Conservation (phyloP, 2,113 vertebrate genomes). For the Blennius ocellaris region DNA sequence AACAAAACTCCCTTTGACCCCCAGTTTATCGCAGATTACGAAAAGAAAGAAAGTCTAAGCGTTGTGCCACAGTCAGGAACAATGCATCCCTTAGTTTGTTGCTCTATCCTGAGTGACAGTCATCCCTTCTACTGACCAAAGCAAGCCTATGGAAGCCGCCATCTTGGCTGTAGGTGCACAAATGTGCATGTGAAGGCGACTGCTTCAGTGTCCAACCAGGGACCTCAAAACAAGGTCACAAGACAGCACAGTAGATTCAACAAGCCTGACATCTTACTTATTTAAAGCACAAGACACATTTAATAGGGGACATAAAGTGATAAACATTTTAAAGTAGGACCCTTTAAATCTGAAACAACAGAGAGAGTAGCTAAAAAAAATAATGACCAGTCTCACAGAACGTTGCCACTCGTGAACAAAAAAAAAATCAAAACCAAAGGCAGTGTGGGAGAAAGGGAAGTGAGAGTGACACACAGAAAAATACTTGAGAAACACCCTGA, state of each 20-base stretch:
- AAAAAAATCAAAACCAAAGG: conserved; percentile 10
- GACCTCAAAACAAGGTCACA: conserved; percentile 39
- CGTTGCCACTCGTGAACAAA: background rate
- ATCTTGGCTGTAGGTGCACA: conserved; percentile 47
- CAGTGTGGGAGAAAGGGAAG: conserved; percentile 36
- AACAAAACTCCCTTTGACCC: background rate
- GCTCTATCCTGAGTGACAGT: conserved; percentile 54
- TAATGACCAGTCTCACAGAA: background rate
- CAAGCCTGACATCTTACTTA: conserved; percentile 28
- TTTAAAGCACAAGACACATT: conserved; percentile 11
- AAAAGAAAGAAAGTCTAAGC: conserved; percentile 5
- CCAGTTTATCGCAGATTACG: conserved; percentile 29
- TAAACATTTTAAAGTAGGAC: conserved; percentile 5
- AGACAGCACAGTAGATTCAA: conserved; percentile 41
- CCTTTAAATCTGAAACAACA: background rate
- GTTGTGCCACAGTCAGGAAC: conserved; percentile 34
- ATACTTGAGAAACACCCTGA: conserved; percentile 18
- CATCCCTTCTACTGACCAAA: conserved; percentile 37
- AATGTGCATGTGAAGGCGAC: conserved; percentile 34
- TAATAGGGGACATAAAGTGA: conserved; percentile 10
- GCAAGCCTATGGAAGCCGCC: conserved; percentile 47
- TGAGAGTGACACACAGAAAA: conserved; percentile 50
- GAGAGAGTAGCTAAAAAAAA: no score
- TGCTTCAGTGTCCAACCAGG: conserved; percentile 36
- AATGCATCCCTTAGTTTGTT: conserved; percentile 39